Conservation (phyloP, 2,888 invertebrate genomes). For the Podabrus alpinus region DNA sequence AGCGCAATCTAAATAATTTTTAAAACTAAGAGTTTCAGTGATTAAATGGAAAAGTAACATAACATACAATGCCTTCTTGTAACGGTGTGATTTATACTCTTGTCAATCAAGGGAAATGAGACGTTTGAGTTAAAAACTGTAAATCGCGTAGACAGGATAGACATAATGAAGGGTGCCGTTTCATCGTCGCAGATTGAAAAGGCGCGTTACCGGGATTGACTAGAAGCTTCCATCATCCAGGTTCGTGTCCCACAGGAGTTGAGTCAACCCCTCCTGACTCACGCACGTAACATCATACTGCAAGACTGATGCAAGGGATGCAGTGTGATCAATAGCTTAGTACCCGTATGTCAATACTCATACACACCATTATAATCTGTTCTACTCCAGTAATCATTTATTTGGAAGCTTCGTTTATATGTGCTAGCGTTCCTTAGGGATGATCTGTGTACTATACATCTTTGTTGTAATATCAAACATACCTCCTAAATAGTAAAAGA, state of each 20-base stretch:
- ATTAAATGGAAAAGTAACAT: background rate
- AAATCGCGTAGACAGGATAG: conserved; percentile 37
- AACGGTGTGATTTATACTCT: conserved; percentile 14
- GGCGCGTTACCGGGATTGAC: conserved; percentile 55
- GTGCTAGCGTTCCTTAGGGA: conserved; percentile 11
- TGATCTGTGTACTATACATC: background rate
- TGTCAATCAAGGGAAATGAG: conserved; percentile 26
- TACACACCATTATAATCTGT: conserved; percentile 31
- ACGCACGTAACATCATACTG: conserved; percentile 41
- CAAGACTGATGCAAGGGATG: conserved; percentile 36
- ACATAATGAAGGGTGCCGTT: conserved; percentile 49
- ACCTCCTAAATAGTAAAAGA: background rate
- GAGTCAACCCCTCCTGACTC: conserved; percentile 48
- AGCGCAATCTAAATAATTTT: background rate
- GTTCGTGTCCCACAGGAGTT: conserved; percentile 50
- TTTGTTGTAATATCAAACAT: background rate
- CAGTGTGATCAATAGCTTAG: conserved; percentile 31
- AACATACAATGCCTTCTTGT: background rate
- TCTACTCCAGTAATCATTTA: conserved; percentile 32
- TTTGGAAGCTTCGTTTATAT: conserved; percentile 22
- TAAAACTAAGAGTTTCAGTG: background rate
- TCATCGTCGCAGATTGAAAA: conserved; percentile 54
- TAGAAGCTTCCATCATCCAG: conserved; percentile 54
- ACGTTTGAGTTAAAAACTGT: conserved; percentile 32
- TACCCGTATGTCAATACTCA: conserved; percentile 33